phyloP scores from a whole-genome alignment of 2,113 vertebrate species.

The Corvus moneduloides region DNA sequence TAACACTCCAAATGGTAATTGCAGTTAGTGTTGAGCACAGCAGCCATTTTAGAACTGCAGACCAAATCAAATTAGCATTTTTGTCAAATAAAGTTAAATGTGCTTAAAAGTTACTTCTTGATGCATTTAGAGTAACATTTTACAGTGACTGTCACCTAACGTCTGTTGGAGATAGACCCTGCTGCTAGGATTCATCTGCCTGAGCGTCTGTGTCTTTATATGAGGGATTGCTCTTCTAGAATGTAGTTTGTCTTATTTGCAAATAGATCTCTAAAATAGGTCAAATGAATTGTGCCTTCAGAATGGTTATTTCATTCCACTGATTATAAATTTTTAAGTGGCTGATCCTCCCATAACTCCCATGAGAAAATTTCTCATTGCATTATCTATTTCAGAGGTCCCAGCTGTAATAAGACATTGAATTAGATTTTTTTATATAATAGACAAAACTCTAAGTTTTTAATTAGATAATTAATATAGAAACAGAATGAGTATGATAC shows the following conservation, averaged over 20 bases:
- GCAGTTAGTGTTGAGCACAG: constrained; percentile 17
- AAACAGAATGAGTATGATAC: neutral
- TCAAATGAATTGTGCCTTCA: neutral
- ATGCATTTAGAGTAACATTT: neutral
- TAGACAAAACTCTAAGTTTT: neutral
- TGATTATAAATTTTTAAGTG: neutral
- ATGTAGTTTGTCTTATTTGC: neutral
- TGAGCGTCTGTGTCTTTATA: accelerated
- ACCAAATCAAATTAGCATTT: constrained; percentile 25
- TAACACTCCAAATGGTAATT: constrained; percentile 34
- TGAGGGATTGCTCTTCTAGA: neutral
- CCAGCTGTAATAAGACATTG: neutral
- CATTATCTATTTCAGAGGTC: neutral
- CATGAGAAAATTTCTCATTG: neutral
- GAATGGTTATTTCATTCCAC: neutral
- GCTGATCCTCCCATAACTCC: neutral
- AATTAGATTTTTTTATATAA: neutral
- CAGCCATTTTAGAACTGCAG: neutral
- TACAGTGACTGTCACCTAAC: neutral
- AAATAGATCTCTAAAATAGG: neutral
- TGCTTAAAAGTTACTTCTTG: neutral
- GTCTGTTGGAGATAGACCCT: neutral
- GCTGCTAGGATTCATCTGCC: neutral
- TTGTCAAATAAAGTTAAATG: constrained; percentile 7
- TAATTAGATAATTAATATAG: neutral